Base-by-base conservation (phyloP, 2,888 invertebrate genomes). In the Phasia obesa region DNA sequence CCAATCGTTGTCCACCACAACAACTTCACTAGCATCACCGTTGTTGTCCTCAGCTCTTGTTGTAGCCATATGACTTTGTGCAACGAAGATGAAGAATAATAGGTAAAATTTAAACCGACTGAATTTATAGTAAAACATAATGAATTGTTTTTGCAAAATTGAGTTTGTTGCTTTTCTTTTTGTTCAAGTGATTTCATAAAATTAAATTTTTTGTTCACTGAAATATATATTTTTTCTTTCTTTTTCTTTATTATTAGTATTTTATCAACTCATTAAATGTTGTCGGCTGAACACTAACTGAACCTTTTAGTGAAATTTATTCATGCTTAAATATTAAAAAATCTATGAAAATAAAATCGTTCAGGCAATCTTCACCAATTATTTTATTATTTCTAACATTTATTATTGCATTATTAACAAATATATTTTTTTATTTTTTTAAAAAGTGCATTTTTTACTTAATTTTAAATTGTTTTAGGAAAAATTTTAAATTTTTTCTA, bases 1-100 rank as follows among this genome's bases (percentile, higher is more conserved):
- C 97, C 97, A 97, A 81, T 93, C 93, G 15, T 51, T 38, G 35
- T 83, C 80, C 31, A 62, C 73, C 21, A 13, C 35, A 1, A 13
- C 25, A 31, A 11, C 31, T 82, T 93, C 93, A 4, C 9, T 25
- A 13, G 59, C 53, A 53, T 65, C 47, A 21, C 4, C 15, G 15
- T 17, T 35, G 5, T 25, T 25, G 5, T 25, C 44, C 4, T 21
- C 51, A 11, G 62, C 62, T 71, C n/a, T 44, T 44, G 44, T 19
- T 15, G 77, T 42, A 44, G 75, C 75, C 57, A 84, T 77, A 13
- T 74, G 42, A 23, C 31, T 42, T 5, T 71, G 62, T 13, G 67
- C 21, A 42, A 79, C 75, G 71, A 73, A 25, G 25, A 60, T 25
- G n/a, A 67, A 60, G 27, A 75, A 67, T 31, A 83, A 44, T 25